These are phyloP conservation scores for Trichoplusia ni DNA, from an alignment of 1,140 invertebrate genomes.

Conservation along the genomic window DNA sequence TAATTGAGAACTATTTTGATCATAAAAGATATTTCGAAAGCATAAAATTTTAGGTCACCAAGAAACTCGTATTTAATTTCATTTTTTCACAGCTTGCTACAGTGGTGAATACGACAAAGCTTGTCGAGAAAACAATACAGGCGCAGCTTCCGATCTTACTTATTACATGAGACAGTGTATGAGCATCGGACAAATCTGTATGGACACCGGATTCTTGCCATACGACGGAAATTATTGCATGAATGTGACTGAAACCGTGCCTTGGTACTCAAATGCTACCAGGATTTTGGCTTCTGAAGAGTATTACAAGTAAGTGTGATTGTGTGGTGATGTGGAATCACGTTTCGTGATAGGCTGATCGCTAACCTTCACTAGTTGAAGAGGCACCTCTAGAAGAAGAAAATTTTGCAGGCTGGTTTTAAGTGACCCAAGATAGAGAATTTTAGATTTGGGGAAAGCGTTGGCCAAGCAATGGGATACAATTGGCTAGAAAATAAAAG, in stretches of 20 bases:
- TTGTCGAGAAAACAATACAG: slow-evolving; percentile 72
- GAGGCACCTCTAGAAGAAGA: background rate
- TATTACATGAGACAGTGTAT: slow-evolving; percentile 81
- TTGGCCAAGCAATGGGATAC: no score
- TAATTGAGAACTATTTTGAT: no score
- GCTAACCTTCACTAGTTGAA: no score
- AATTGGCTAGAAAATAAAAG: no score
- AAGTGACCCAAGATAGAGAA: no score
- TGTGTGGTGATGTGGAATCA: background rate
- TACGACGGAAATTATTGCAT: slow-evolving; percentile 75
- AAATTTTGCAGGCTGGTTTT: no score
- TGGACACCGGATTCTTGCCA: slow-evolving; percentile 54
- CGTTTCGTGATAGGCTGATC: background rate
- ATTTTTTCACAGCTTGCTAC: slow-evolving; percentile 78
- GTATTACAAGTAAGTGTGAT: slow-evolving; percentile 81
- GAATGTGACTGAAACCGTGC: slow-evolving; percentile 49
- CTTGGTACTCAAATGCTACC: slow-evolving; percentile 70
- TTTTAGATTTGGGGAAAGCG: no score
- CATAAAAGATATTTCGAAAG: background rate
- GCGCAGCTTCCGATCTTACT: slow-evolving; percentile 51
- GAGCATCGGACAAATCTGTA: slow-evolving; percentile 78
- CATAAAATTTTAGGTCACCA: background rate
- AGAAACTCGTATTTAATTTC: background rate
- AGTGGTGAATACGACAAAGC: slow-evolving; percentile 76
- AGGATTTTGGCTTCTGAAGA: slow-evolving; percentile 81